Percentiles rank a stretch among this genome's conserved stretches.
Evolutionary conservation across 2,797 vertebrate genomes (phyloP).

Genomic region (Pseudocheirus occidentalis): DNA sequence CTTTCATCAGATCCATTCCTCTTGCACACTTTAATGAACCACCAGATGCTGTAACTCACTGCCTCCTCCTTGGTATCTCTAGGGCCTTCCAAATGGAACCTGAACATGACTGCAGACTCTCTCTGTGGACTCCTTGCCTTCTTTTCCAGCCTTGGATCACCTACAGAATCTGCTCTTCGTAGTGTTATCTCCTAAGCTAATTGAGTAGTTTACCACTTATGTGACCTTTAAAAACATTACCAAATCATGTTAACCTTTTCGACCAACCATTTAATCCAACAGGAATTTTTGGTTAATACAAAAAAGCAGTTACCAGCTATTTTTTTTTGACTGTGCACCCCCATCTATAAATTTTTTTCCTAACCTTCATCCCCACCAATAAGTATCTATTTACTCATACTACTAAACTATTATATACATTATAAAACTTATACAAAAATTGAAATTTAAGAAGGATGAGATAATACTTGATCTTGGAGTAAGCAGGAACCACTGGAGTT

Average conservation of each 20-base stretch:
- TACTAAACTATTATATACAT: not conserved
- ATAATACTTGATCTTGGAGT: not conserved
- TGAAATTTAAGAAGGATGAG: not conserved
- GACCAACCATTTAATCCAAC: not conserved
- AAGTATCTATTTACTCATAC: not conserved
- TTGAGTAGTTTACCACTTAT: not conserved
- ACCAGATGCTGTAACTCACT: constrained; percentile 22
- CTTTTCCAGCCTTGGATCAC: constrained; percentile 3
- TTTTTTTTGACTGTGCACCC: not conserved
- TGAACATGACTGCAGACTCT: not conserved
- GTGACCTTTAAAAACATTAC: not conserved
- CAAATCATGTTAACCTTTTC: not conserved
- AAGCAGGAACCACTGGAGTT: not conserved
- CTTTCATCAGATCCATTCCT: not conserved
- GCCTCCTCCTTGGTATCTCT: not conserved
- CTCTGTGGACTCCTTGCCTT: not conserved
- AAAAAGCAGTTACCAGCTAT: not conserved
- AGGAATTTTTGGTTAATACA: not conserved
- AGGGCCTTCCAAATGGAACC: not conserved
- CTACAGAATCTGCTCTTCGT: not conserved
- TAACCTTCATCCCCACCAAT: not conserved
- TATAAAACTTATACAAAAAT: not conserved
- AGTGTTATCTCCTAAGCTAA: not conserved
- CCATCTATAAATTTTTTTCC: not conserved
- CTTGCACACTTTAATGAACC: not conserved